Base-by-base conservation (phyloP, 2,797 vertebrate species). In the Halcyon smyrnensis region DNA sequence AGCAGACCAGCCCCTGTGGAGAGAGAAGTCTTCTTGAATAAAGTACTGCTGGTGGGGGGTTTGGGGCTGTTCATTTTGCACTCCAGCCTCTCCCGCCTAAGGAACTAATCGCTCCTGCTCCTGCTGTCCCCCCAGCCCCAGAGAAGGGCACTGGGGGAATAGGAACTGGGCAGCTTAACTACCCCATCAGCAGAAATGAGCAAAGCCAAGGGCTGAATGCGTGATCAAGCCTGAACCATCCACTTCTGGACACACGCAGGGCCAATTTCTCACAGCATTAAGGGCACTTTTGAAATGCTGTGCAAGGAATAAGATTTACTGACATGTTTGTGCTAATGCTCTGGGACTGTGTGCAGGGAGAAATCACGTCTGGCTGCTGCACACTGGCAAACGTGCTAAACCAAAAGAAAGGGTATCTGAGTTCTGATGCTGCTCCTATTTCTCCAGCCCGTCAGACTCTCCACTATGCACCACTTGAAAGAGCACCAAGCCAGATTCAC, bases 1-100 rank as follows among this genome's bases (percentile, higher is more conserved):
- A 95, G 84, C 62, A 94, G 89, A 85, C 53, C 64, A 92, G 64
- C 30, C 32, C 89, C 93, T 68, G 93, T 20, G 41, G 93, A 91
- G 90, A 76, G 15, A 37, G 63, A 73, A 86, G 69, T 82, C 84
- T 37, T 91, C 80, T 78, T 79, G 74, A 88, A 67, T 27, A 51
- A 43, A 78, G 88, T 13, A 5, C 50, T 59, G 87, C 88, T 79
- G 71, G 71, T 9, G 1, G 37, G 36, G 19, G 36, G 28, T 1
- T 77, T 25, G 15, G 71, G 36, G 73, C 43, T 91, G 59, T 62
- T 95, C 54, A 32, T 78, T 94, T 81, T 76, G 63, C 45, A 32
- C 41, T 87, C 51, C 75, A 57, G 57, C 11, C 36, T 21, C 24
- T 53, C 20, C 9, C 24, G 4, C 32, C 51, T 70, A 89, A 92